phyloP scores from a whole-genome alignment of 2,797 vertebrate genomes.

The Helicolenus hilgendorfi region DNA sequence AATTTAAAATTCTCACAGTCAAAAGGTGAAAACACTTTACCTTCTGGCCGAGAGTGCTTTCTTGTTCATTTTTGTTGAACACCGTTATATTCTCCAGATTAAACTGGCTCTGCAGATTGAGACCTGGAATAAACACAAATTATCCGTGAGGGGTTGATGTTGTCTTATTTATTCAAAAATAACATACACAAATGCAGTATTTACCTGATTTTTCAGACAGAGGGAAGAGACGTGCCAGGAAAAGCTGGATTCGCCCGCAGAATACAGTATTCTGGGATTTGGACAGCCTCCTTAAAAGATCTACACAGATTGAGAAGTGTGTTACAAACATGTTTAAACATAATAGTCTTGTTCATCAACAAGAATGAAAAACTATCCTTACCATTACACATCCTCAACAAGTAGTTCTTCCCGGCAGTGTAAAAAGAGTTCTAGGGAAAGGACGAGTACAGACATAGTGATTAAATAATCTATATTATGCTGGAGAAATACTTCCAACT shows the following conservation, averaged over 20 bases:
- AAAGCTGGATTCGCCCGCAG: slow-evolving; percentile 98
- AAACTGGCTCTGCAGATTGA: slow-evolving; percentile 99
- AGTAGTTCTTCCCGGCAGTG: slow-evolving; percentile 98
- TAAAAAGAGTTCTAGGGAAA: slow-evolving; percentile 95
- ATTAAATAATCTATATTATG: neutral
- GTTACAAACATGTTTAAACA: slow-evolving; percentile 1
- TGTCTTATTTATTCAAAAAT: neutral
- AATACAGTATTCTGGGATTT: slow-evolving; percentile 99
- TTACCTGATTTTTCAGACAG: slow-evolving; percentile 98
- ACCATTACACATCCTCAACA: slow-evolving; percentile 99
- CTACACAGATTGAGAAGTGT: slow-evolving; percentile 77
- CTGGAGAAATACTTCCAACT: neutral
- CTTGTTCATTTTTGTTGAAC: slow-evolving; percentile 98
- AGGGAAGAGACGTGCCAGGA: slow-evolving; percentile 97
- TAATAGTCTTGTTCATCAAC: neutral
- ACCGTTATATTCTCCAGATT: slow-evolving; percentile 98
- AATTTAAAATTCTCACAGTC: neutral
- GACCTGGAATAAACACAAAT: slow-evolving; percentile 87
- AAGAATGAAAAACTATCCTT: slow-evolving; percentile 59
- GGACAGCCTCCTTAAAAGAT: slow-evolving; percentile 96
- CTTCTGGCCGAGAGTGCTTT: slow-evolving; percentile 97
- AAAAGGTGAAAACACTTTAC: slow-evolving; percentile 76
- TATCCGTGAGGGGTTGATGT: neutral
- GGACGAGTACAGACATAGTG: neutral
- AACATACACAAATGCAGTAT: neutral